Evolutionary conservation across 2,888 invertebrate genomes (phyloP).

Genomic region (Choristoneura rosaceana): DNA sequence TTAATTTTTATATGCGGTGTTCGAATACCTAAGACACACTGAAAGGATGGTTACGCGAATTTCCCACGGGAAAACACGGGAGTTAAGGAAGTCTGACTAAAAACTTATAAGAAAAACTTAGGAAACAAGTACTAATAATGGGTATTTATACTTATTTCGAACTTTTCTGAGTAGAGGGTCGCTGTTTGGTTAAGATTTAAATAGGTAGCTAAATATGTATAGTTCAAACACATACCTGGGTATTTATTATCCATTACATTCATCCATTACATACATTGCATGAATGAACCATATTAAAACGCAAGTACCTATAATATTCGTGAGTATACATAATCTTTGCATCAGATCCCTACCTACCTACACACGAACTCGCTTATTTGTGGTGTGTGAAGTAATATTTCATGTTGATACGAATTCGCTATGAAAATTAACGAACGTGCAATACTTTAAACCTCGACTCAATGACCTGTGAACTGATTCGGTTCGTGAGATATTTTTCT

Average conservation of each 20-base stretch:
- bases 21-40: too few species aligned
- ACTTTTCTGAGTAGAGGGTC: not conserved
- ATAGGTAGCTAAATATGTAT: not conserved
- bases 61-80: too few species aligned
- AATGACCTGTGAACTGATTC: slow-evolving; percentile 61
- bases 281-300: slow-evolving; percentile 25
- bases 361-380: slow-evolving; percentile 33
- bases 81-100: too few species aligned
- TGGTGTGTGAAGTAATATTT: slow-evolving; percentile 42
- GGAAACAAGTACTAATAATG: not conserved
- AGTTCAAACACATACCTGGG: not conserved
- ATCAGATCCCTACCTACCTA: slow-evolving; percentile 16
- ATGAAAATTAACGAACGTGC: slow-evolving; percentile 48
- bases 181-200: not conserved
- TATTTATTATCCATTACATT: too few species aligned
- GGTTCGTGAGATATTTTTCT: slow-evolving; percentile 67
- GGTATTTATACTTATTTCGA: too few species aligned
- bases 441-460: slow-evolving; percentile 53
- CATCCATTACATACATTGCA: too few species aligned
- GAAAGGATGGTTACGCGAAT: too few species aligned
- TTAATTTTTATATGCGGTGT: too few species aligned
- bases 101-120: not conserved
- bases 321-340: slow-evolving; percentile 17
- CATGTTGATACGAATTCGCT: slow-evolving; percentile 42
- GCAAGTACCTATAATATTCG: slow-evolving; percentile 4